Conservation (phyloP, 2,113 vertebrate genomes). For the Monopterus albus region DNA sequence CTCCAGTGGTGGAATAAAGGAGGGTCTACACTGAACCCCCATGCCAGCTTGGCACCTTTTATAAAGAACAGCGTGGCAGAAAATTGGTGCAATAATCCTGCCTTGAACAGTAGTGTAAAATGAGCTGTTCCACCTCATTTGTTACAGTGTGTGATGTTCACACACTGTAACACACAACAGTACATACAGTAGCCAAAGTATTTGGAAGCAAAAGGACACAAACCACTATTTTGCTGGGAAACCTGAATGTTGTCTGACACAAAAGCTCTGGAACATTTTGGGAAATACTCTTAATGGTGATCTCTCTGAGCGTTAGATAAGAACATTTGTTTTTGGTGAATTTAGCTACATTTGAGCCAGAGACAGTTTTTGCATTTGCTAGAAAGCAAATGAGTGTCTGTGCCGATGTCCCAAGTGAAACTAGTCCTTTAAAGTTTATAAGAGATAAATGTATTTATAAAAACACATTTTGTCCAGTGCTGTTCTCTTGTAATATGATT, state of each 20-base stretch:
- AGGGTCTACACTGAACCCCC: no score
- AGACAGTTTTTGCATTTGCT: no score
- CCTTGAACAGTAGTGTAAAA: no score
- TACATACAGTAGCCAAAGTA: background rate
- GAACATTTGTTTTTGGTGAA: background rate
- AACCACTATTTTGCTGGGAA: background rate
- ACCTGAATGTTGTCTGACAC: background rate
- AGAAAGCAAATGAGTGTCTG: no score
- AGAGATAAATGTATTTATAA: no score
- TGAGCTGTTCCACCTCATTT: slow-evolving; percentile 27
- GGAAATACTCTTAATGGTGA: background rate
- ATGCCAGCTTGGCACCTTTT: no score
- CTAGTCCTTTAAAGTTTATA: no score
- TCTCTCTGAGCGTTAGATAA: background rate
- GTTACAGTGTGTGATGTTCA: slow-evolving; percentile 16
- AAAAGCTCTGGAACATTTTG: no score
- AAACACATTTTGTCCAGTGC: background rate
- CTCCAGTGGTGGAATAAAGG: no score
- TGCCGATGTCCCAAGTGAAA: no score
- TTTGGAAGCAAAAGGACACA: slow-evolving; percentile 7
- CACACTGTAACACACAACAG: slow-evolving; percentile 16
- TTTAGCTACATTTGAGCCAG: background rate
- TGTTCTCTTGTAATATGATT: background rate
- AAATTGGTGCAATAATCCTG: no score
- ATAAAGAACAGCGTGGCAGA: no score